Base-by-base conservation (phyloP, 2,113 vertebrate genomes). In the Natator depressus region DNA sequence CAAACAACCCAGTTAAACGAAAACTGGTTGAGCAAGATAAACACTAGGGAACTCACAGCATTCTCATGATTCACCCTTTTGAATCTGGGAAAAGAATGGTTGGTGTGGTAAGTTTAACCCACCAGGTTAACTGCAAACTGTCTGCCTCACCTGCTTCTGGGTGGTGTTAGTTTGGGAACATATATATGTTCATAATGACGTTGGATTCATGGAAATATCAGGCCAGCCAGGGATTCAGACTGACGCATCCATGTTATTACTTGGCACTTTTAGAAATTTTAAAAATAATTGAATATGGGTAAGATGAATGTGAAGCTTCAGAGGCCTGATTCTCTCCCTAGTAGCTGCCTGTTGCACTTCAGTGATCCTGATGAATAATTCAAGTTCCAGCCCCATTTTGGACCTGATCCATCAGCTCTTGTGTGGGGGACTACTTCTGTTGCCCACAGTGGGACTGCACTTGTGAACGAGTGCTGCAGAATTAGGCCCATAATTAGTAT, bases 11-110 rank as follows among this genome's bases (percentile, higher is more conserved):
- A 92, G 97, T 96, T 98, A 96, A 98, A 97, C 97, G 96, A 49
- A 96, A 97, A 97, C 96, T 95, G 93, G 95, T 98, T 97, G 97
- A 98, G 95, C 96, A 98, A 98, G 97, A 98, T 96, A 97, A 98
- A 97, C 87, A 85, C 93, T 97, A 92, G 87, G 88, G 96, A 97
- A 97, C 98, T 98, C 94, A 87, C 91, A 94, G 96, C 95, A 93
- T 92, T 96, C 93, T 98, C 96, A 94, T 88, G 94, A 95, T 94
- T 97, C 95, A 91, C 96, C 83, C 90, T 94, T 62, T 94, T 87
- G 85, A 91, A 91, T 93, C 96, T 96, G 93, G 92, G 96, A 97
- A 96, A 97, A 95, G 90, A 97, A 95, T 91, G 47, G 46, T 87
- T 95, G 94, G 93, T 76, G 87, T 91, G 96, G 94, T 96, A 65